Conservation (phyloP, 2,888 invertebrate genomes). For the Dioctria linearis region DNA sequence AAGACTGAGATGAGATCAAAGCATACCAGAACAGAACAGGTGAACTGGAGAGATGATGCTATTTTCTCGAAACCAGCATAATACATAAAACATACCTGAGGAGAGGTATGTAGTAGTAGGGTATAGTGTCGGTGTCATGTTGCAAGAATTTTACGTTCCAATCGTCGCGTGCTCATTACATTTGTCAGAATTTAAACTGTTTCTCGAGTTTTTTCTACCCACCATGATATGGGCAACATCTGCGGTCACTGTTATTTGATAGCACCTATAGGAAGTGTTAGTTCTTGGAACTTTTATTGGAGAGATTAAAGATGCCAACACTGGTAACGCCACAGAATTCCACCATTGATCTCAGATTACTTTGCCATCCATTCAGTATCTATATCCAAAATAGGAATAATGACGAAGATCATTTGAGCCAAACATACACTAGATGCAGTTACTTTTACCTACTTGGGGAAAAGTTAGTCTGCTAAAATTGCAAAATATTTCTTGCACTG, state of each 20-base stretch:
- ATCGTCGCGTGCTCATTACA: slow-evolving; percentile 33
- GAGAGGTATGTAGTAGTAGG: background rate
- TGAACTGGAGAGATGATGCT: slow-evolving; percentile 21
- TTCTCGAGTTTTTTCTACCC: slow-evolving; percentile 48
- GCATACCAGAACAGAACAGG: slow-evolving; percentile 25
- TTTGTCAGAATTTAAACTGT: slow-evolving; percentile 57
- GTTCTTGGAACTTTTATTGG: slow-evolving; percentile 28
- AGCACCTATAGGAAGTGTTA: background rate
- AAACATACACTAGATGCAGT: slow-evolving; percentile 25
- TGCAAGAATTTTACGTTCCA: slow-evolving; percentile 41
- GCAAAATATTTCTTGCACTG: background rate
- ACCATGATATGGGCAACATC: background rate
- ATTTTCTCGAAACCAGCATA: background rate
- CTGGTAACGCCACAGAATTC: background rate
- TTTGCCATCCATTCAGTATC: background rate
- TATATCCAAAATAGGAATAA: background rate
- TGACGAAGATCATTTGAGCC: background rate
- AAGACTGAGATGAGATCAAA: slow-evolving; percentile 50
- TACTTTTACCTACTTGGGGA: slow-evolving; percentile 44
- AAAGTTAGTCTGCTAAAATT: slow-evolving; percentile 5
- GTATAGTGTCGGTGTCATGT: slow-evolving; percentile 1
- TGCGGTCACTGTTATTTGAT: slow-evolving; percentile 36
- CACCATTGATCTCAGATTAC: slow-evolving; percentile 22
- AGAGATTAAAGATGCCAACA: background rate
- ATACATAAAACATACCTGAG: no score